A percentile compares a stretch with the other conserved stretches of the same genome.
Conservation (phyloP, 2,888 invertebrate genomes). For the Drepanosiphum platanoidis region DNA sequence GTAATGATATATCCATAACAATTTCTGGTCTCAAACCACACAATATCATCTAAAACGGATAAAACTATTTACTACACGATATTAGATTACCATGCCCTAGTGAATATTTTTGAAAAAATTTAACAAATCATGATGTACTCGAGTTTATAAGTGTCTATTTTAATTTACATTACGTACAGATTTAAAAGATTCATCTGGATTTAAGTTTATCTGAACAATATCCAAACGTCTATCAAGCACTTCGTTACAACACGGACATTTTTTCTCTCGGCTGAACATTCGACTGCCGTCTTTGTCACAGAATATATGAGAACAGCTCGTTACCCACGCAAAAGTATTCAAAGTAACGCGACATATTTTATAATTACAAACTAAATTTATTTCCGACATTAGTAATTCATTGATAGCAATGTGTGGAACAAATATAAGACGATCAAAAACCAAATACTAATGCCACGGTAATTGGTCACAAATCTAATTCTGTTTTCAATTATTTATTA, state of each 20-base stretch:
- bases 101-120: neutral
- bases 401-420: neutral
- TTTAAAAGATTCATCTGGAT: conserved; percentile 68
- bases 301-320: conserved; percentile 64
- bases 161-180: conserved; percentile 64
- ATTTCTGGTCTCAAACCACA: conserved; percentile 68
- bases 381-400: conserved; percentile 53
- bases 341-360: conserved; percentile 63
- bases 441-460: neutral
- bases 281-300: conserved; percentile 63
- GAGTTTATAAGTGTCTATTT: conserved; percentile 16
- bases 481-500: neutral
- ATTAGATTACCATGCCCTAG: neutral
- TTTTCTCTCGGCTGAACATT: conserved; percentile 27
- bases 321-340: conserved; percentile 63
- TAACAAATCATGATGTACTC: no score
- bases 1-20: conserved; percentile 67
- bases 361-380: conserved; percentile 63
- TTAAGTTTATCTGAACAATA: conserved; percentile 67
- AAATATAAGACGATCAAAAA: neutral
- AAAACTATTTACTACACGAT: conserved; percentile 13
- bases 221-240: conserved; percentile 67
- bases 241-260: conserved; percentile 66
- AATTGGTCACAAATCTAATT: no score
- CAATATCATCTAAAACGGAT: conserved; percentile 67